Base-by-base conservation (phyloP, 2,888 invertebrate species). In the Sialis lutaria region DNA sequence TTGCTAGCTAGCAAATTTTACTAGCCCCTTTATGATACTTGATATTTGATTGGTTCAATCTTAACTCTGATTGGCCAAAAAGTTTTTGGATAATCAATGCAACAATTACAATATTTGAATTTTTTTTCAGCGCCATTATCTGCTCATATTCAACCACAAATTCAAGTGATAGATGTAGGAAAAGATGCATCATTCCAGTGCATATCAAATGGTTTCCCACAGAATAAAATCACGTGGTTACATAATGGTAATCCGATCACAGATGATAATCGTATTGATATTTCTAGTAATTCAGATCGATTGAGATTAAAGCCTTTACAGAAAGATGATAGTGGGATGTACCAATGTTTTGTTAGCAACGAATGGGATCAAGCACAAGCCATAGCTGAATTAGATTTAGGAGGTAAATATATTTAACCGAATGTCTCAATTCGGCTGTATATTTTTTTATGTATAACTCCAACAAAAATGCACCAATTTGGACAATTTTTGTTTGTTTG, bases 341-440 rank as follows among this genome's bases (percentile, higher is more conserved):
- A 89, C 65, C 92, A 93, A 59, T 93, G 92, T 62, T 79, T 91
- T 55, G 86, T 83, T 6, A 79, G 80, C 58, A 88, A 87, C 58
- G 80, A 83, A 53, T 82, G 82, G 67, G 88, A 89, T 60, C 85
- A 87, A 64, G 79, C 82, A 10, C 88, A 88, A 62, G 87, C 85
- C 7, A 77, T 81, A 1, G 80, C 86, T 1, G 87, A 90, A 62
- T 71, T 87, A 44, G 73, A 82, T 55, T 72, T 89, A 58, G 87
- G 89, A 54, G 82, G 86, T 86, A 64, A 70, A 70, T 59, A 31
- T 9, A 32, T 31, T 2, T 47, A 7, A 46, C 8, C 22, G n/a
- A n/a, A n/a, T n/a, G n/a, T n/a, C n/a, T n/a, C n/a, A n/a, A n/a
- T n/a, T n/a, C n/a, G n/a, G n/a, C n/a, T n/a, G n/a, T n/a, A n/a